Percentiles rank a stretch among this genome's conserved stretches.
Evolutionary conservation across 2,113 vertebrate species (phyloP).

Genomic region (Hucho hucho): DNA sequence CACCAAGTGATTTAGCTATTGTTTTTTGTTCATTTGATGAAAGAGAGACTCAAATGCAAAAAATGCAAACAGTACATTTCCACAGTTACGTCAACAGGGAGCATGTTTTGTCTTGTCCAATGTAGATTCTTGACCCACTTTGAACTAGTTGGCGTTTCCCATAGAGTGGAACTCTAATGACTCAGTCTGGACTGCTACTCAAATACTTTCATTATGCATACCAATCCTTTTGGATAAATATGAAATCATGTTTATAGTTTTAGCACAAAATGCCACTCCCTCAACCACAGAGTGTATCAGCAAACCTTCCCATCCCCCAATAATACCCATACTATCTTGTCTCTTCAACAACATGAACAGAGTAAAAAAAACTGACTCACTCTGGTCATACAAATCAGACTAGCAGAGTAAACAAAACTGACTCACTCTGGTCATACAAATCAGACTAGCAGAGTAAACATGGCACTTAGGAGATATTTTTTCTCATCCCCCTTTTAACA

Average conservation of each 20-base stretch:
- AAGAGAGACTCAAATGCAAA: too few relatives aligned
- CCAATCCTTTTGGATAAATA: too few relatives aligned
- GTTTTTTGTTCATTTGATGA: too few relatives aligned
- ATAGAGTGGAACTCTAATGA: neutral
- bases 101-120: slow-evolving; percentile 46
- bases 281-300: neutral
- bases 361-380: neutral
- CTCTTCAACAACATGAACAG: neutral
- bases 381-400: neutral
- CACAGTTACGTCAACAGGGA: slow-evolving; percentile 26
- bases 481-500: slow-evolving; percentile 16
- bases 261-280: neutral
- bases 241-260: neutral
- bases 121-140: neutral
- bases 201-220: too few relatives aligned
- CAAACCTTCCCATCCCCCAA: neutral
- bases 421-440: neutral
- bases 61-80: neutral
- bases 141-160: neutral
- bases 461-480: too few relatives aligned
- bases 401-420: neutral
- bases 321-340: neutral
- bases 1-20: too few relatives aligned
- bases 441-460: too few relatives aligned
- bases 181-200: neutral